A percentile compares a stretch with the other conserved stretches of the same genome.
phyloP scores from a whole-genome alignment of 2,888 invertebrate species.

The Chrysolina haemoptera region DNA sequence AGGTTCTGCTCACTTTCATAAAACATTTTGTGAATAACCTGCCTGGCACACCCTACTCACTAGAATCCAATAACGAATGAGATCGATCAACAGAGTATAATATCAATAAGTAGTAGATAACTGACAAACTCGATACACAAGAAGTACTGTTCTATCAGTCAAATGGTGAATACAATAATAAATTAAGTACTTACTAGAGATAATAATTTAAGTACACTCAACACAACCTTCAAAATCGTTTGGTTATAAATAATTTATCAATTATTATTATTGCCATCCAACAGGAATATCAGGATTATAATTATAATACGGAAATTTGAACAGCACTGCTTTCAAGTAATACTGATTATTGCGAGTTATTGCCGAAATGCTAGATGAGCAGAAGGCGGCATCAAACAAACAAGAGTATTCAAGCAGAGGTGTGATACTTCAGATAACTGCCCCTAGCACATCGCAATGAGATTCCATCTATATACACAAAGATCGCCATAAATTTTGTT shows the following conservation, averaged over 20 bases:
- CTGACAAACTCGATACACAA: slow-evolving; percentile 48
- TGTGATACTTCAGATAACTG: slow-evolving; percentile 54
- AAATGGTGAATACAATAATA: slow-evolving; percentile 51
- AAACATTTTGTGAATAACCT: slow-evolving; percentile 42
- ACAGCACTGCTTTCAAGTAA: slow-evolving; percentile 59
- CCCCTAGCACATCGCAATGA: slow-evolving; percentile 61
- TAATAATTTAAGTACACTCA: slow-evolving; percentile 61
- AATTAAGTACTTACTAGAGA: slow-evolving; percentile 53
- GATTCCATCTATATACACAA: slow-evolving; percentile 46
- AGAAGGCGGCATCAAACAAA: slow-evolving; percentile 49
- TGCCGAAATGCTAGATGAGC: slow-evolving; percentile 71
- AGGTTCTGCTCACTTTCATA: slow-evolving; percentile 12
- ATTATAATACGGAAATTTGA: slow-evolving; percentile 47
- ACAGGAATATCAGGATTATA: slow-evolving; percentile 55
- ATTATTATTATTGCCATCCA: slow-evolving; percentile 58
- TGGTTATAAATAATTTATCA: slow-evolving; percentile 49
- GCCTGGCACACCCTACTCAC: slow-evolving; percentile 30
- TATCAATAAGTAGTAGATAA: slow-evolving; percentile 53
- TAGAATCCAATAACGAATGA: slow-evolving; percentile 54
- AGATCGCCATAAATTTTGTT: slow-evolving; percentile 43
- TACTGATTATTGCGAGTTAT: slow-evolving; percentile 74
- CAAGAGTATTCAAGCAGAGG: slow-evolving; percentile 41
- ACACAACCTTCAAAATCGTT: slow-evolving; percentile 56
- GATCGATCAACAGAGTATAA: slow-evolving; percentile 59
- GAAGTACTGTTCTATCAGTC: slow-evolving; percentile 58